Conservation (phyloP, 2,113 vertebrate genomes). For the Nesoenas mayeri region DNA sequence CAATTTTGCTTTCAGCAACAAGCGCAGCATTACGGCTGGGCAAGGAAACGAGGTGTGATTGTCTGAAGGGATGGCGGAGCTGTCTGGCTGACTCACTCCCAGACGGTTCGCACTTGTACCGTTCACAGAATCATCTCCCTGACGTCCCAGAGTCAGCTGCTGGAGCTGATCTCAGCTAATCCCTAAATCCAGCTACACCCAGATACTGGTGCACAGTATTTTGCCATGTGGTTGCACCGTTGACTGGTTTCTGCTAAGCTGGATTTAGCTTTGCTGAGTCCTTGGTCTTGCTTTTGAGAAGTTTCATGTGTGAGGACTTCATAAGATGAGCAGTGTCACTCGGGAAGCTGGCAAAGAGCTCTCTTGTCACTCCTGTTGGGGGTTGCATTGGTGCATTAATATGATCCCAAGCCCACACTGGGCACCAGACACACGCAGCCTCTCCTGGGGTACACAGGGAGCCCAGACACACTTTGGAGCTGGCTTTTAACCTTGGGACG, state of each 20-base stretch:
- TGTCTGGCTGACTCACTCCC: background rate
- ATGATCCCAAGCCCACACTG: fast-evolving
- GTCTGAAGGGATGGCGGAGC: background rate
- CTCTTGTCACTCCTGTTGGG: background rate
- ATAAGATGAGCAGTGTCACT: fast-evolving
- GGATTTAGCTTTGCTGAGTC: background rate
- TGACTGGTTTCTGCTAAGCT: background rate
- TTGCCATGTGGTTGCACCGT: background rate
- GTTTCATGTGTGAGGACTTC: background rate
- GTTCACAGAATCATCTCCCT: background rate
- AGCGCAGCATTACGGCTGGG: fast-evolving
- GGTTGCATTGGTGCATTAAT: background rate
- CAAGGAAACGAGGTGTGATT: background rate
- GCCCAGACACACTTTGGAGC: background rate
- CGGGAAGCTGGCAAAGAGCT: background rate
- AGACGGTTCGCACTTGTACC: background rate
- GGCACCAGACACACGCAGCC: background rate
- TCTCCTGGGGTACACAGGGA: background rate
- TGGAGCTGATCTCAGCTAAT: slow-evolving; percentile 51
- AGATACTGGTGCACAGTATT: background rate
- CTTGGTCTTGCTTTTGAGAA: background rate
- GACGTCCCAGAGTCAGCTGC: background rate
- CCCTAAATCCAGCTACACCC: slow-evolving; percentile 34
- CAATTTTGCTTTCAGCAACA: background rate
- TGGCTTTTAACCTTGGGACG: background rate